Evolutionary conservation across 2,888 invertebrate species (phyloP).

Genomic region (Branchinecta sandiegonensis): DNA sequence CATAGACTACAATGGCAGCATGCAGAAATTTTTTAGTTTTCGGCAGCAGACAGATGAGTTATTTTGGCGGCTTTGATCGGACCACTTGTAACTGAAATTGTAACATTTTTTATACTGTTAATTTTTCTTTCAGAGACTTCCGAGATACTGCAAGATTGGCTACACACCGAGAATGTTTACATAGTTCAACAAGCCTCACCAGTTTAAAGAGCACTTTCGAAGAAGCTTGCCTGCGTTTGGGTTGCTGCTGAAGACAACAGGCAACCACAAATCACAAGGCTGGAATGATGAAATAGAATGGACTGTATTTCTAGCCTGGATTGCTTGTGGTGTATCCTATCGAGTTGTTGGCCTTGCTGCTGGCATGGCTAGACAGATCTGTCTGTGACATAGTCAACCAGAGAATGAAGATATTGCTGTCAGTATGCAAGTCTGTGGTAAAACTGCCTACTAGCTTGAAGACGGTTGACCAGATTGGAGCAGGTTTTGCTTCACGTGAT

Average conservation of each 20-base stretch:
- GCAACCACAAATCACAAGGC: not conserved
- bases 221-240: not conserved
- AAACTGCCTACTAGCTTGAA: not conserved
- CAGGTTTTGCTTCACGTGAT: not conserved
- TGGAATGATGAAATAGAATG: constrained; percentile 1
- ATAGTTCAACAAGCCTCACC: not conserved
- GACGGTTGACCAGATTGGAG: not conserved
- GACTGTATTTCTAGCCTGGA: constrained; percentile 12
- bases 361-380: constrained; percentile 7
- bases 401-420: not conserved
- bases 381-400: not conserved
- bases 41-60: too few species aligned
- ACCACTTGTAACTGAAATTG: too few species aligned
- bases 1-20: too few species aligned
- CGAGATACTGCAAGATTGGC: too few species aligned
- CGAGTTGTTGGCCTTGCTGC: not conserved
- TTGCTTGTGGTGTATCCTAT: constrained; percentile 6
- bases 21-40: too few species aligned
- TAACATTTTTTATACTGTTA: too few species aligned
- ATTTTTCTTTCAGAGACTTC: too few species aligned
- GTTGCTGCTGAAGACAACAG: not conserved
- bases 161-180: not conserved
- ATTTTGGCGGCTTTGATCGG: too few species aligned
- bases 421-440: not conserved
- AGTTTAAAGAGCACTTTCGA: not conserved